Evolutionary conservation across 1,140 invertebrate genomes (phyloP), one percentile per base, ranked within the genome.

Genomic region (Dryas iulia): DNA sequence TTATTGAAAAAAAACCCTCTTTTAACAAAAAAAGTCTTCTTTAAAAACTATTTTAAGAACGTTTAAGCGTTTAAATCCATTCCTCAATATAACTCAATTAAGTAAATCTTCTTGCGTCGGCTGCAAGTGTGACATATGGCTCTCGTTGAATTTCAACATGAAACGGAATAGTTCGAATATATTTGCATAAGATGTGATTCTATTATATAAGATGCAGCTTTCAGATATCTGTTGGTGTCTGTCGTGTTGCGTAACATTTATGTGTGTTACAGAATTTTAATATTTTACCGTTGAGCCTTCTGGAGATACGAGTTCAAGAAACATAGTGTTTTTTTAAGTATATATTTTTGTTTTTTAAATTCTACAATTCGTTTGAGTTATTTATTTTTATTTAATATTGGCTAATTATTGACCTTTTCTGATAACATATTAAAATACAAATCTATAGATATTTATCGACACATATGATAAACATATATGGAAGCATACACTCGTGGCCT

Each of bases 121-220:
- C 39, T 47, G 39, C 18, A 47, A 21, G 39, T 47, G 39, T 47
- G 35, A 18, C 35, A 47, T 47, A 47, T 47, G 39, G 39, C 14
- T 6, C 39, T 47, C 14, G 39, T 47, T 47, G 39, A 47, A 47
- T 47, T 47, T 47, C 39, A 47, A 47, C 39, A 47, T 47, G 39
- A 21, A 47, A 47, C 39, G 39, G 39, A 47, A 47, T 21, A 47
- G 39, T 47, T 47, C 39, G 39, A 47, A 47, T 47, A 47, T 47
- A 47, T 47, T 47, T 47, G 39, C 39, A 21, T 47, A 21, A 47
- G 14, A 47, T 47, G 39, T 47, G 39, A 21, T 47, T 47, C 39
- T 47, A 47, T 47, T 47, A 21, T 47, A 14, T 47, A 47, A 47
- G 39, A 47, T 47, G 39, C 39, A 47, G 39, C 7, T 47, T 18